These are phyloP conservation scores for Carcina quercana DNA, from an alignment of 2,888 invertebrate species.

Conservation along the genomic window DNA sequence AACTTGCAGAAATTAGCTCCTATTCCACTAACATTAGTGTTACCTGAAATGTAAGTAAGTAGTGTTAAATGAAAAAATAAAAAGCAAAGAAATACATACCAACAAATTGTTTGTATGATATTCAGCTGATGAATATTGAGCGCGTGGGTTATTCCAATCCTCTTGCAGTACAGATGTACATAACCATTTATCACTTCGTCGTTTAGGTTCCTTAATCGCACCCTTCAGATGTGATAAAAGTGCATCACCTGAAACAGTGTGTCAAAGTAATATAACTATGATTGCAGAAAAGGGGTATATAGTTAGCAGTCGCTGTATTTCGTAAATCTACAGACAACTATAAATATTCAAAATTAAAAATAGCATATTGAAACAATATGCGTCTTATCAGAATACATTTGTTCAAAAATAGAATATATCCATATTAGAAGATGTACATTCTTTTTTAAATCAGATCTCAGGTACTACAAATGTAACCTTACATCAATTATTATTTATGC, in stretches of 20 bases:
- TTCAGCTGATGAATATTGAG: slow-evolving; percentile 80
- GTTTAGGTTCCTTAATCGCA: slow-evolving; percentile 74
- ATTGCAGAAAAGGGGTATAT: neutral
- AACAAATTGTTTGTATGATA: slow-evolving; percentile 88
- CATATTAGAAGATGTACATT: too few species aligned
- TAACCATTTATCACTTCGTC: slow-evolving; percentile 82
- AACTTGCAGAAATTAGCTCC: too few species aligned
- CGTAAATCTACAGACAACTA: neutral
- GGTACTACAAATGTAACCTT: neutral
- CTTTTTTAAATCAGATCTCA: too few species aligned
- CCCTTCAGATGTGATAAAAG: slow-evolving; percentile 73
- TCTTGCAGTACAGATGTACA: slow-evolving; percentile 82
- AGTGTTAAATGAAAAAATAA: too few species aligned
- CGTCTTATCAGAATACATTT: too few species aligned
- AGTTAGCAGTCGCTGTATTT: neutral
- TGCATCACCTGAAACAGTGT: slow-evolving; percentile 42
- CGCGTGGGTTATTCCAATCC: slow-evolving; percentile 67
- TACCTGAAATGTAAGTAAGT: too few species aligned
- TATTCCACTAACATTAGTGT: too few species aligned
- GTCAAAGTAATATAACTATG: neutral
- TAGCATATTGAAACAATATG: too few species aligned
- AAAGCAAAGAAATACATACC: slow-evolving; percentile 35
- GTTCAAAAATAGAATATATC: too few species aligned
- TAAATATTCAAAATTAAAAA: neutral
- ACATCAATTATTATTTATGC: neutral